These are phyloP conservation scores for Sabellastarte sp. DNA, from an alignment of 2,888 invertebrate species.

Conservation along the genomic window DNA sequence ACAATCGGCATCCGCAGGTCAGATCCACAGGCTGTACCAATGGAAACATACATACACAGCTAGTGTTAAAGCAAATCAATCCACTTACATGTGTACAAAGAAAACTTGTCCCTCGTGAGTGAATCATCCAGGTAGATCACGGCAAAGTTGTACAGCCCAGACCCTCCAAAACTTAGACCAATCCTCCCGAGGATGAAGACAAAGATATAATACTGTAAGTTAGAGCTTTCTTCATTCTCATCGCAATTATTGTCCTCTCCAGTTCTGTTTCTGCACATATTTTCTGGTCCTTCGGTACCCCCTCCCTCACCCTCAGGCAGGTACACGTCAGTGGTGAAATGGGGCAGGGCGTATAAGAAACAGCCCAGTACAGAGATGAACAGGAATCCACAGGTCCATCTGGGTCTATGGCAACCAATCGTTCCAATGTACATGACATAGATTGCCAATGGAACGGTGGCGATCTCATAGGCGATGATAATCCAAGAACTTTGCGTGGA, in stretches of 20 bases:
- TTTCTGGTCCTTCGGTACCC: slow-evolving; percentile 1
- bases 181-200: slow-evolving; percentile 1
- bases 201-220: background rate
- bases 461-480: slow-evolving; percentile 8
- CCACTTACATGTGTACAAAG: slow-evolving; percentile 11
- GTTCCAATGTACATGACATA: slow-evolving; percentile 2
- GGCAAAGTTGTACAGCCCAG: slow-evolving; percentile 7
- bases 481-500: slow-evolving; percentile 15
- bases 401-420: slow-evolving; percentile 4
- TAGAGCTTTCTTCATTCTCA: background rate
- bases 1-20: too few relatives aligned
- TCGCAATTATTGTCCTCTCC: too few relatives aligned
- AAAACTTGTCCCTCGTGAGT: slow-evolving; percentile 10
- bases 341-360: slow-evolving; percentile 8
- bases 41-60: too few relatives aligned
- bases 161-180: slow-evolving; percentile 2
- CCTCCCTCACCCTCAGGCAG: background rate
- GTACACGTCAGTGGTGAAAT: slow-evolving; percentile 9
- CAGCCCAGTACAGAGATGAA: background rate
- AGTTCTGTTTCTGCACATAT: slow-evolving; percentile 1
- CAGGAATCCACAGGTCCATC: background rate
- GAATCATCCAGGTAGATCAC: slow-evolving; percentile 13
- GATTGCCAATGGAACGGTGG: slow-evolving; percentile 8
- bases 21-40: too few relatives aligned
- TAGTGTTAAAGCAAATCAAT: too few relatives aligned